phyloP scores from a whole-genome alignment of 2,888 invertebrate genomes.

The Mythimna pallens region DNA sequence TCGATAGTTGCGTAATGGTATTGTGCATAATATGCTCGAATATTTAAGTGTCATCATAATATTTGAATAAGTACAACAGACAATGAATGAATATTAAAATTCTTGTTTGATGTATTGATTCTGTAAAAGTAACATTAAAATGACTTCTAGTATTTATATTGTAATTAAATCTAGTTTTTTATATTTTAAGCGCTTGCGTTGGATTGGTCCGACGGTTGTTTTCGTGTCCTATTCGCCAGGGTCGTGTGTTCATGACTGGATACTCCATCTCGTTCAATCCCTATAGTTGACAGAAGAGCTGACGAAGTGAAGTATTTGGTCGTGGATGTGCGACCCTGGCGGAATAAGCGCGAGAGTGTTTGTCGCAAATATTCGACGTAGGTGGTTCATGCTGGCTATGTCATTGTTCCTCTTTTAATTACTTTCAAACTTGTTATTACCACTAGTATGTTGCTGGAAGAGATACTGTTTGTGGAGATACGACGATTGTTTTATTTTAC shows the following conservation, averaged over 20 bases:
- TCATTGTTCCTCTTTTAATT: constrained; percentile 22
- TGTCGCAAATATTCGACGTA: too few relatives aligned
- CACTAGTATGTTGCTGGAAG: constrained; percentile 10
- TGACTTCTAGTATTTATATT: constrained; percentile 17
- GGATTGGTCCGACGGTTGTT: too few relatives aligned
- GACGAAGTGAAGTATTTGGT: too few relatives aligned
- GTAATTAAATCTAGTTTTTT: constrained; percentile 28
- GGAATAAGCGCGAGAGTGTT: too few relatives aligned
- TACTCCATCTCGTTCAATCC: too few relatives aligned
- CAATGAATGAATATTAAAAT: constrained; percentile 22
- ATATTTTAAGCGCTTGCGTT: constrained; percentile 1
- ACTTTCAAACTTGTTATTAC: constrained; percentile 28
- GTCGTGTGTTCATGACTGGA: too few relatives aligned
- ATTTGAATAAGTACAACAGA: constrained; percentile 13
- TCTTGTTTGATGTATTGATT: constrained; percentile 18
- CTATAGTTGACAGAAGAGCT: too few relatives aligned
- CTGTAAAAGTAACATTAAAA: not conserved
- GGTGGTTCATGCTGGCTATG: constrained; percentile 8
- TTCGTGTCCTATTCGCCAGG: too few relatives aligned
- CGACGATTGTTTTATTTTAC: constrained; percentile 36
- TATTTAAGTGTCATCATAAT: constrained; percentile 26
- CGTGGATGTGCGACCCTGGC: too few relatives aligned
- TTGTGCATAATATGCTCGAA: constrained; percentile 15
- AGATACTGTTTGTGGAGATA: constrained; percentile 28
- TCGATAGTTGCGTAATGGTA: constrained; percentile 38